phyloP scores from a whole-genome alignment of 2,888 invertebrate genomes.

The Tiliacea aurago region DNA sequence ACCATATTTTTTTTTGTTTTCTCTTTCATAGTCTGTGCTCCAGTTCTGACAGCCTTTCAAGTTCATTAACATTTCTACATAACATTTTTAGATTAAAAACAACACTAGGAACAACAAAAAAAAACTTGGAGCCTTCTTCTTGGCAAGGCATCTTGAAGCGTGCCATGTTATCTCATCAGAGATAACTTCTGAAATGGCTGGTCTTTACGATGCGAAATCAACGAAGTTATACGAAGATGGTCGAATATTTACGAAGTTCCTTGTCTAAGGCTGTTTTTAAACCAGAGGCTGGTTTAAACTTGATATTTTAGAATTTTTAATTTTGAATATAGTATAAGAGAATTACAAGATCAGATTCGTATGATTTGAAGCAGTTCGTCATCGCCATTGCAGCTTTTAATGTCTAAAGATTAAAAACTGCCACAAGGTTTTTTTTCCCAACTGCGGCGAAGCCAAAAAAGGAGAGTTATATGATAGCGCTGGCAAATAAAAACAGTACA shows the following conservation, averaged over 20 bases:
- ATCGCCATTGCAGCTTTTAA: background rate
- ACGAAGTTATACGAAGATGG: slow-evolving; percentile 39
- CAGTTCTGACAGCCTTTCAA: background rate
- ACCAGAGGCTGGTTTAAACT: background rate
- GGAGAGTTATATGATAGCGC: no score
- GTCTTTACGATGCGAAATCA: slow-evolving; percentile 48
- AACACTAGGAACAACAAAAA: slow-evolving; percentile 6
- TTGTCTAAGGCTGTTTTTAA: slow-evolving; percentile 26
- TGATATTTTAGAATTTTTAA: background rate
- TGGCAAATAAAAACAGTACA: no score
- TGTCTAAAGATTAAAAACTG: background rate
- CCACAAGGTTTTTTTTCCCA: background rate
- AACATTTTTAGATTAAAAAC: slow-evolving; percentile 5
- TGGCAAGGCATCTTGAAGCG: slow-evolving; percentile 10
- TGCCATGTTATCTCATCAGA: slow-evolving; percentile 45
- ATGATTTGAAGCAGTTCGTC: background rate
- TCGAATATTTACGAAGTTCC: slow-evolving; percentile 46
- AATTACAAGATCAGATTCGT: background rate
- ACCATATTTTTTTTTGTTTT: background rate
- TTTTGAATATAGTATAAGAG: background rate
- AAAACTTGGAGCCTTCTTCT: slow-evolving; percentile 21
- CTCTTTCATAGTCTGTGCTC: background rate
- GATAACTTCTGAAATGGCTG: slow-evolving; percentile 44
- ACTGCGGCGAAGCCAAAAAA: no score
- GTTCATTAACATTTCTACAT: slow-evolving; percentile 21